These are phyloP conservation scores for Anguilla pacifica DNA, from an alignment of 2,797 vertebrate species.

Conservation along the genomic window DNA sequence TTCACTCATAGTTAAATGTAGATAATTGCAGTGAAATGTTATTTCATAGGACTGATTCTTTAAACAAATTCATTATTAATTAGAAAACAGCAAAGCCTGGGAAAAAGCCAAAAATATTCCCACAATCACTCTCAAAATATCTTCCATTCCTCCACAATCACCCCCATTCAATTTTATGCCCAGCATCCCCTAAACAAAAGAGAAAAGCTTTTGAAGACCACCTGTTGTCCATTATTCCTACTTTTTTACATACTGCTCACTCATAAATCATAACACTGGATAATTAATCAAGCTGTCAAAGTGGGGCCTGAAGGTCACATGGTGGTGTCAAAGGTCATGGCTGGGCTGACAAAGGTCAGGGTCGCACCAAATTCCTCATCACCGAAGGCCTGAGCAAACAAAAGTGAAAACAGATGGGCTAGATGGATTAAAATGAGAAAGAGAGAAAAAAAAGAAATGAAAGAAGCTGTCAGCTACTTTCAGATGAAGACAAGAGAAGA, in stretches of 20 bases:
- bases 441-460: constrained; percentile 77
- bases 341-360: constrained; percentile 98
- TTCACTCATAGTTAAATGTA: background rate
- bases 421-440: constrained; percentile 59
- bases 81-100: background rate
- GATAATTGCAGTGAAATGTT: background rate
- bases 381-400: constrained; percentile 90
- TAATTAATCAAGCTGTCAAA: constrained; percentile 99
- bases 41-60: background rate
- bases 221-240: constrained; percentile 99
- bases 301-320: constrained; percentile 91
- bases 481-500: constrained; percentile 58
- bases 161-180: constrained; percentile 40
- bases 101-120: background rate
- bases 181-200: constrained; percentile 22
- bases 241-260: constrained; percentile 84
- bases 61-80: background rate
- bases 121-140: background rate
- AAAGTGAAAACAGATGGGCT: constrained; percentile 92
- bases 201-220: constrained; percentile 81
- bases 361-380: constrained; percentile 99
- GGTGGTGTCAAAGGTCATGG: constrained; percentile 91
- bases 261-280: constrained; percentile 99
- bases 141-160: background rate
- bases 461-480: constrained; percentile 79